A percentile compares a stretch with the other conserved stretches of the same genome.
Evolutionary conservation across 2,797 vertebrate genomes (phyloP).

Genomic region (Falco rusticolus): DNA sequence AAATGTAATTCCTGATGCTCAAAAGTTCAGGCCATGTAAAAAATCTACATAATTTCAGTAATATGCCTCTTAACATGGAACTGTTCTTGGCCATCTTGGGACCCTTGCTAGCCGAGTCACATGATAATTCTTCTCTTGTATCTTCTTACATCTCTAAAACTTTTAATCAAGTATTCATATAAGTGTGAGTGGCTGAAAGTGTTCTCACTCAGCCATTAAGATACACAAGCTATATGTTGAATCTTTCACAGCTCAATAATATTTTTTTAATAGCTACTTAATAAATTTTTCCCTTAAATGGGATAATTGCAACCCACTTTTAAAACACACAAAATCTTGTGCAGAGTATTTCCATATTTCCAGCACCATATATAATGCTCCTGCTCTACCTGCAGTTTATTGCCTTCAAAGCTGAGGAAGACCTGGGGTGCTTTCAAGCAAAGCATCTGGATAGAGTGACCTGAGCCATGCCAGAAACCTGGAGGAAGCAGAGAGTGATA

Average conservation of each 20-base stretch:
- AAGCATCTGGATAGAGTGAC: no score
- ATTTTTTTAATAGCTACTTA: background rate
- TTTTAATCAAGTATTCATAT: background rate
- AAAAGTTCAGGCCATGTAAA: background rate
- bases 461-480: no score
- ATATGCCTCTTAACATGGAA: rapidly evolving
- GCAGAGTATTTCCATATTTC: no score
- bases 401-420: no score
- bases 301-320: no score
- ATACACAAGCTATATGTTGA: background rate
- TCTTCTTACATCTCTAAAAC: background rate
- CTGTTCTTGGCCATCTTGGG: background rate
- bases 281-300: no score
- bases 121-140: background rate
- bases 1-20: background rate
- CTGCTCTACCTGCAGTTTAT: no score
- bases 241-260: background rate
- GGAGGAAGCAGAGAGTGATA: no score
- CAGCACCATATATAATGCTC: no score
- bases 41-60: background rate
- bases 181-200: background rate
- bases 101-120: background rate
- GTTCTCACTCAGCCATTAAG: background rate
- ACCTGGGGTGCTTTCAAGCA: no score
- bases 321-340: background rate